phyloP scores from a whole-genome alignment of 2,113 vertebrate species.

The Henicopernis longicauda region DNA sequence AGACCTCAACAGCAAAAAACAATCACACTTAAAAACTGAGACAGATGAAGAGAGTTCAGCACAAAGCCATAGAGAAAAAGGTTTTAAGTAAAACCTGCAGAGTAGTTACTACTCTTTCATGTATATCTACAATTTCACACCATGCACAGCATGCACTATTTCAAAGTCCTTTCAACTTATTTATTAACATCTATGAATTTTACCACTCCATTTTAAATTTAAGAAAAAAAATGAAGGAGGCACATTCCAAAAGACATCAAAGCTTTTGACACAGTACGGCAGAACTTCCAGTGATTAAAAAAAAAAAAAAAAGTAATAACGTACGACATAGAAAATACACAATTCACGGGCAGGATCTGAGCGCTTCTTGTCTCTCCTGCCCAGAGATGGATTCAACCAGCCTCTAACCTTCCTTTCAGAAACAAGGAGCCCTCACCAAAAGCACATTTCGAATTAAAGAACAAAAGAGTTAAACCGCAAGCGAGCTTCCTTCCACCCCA shows the following conservation, averaged over 20 bases:
- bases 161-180: slow-evolving; percentile 63
- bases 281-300: background rate
- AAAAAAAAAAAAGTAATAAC: background rate
- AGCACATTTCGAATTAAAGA: background rate
- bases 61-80: background rate
- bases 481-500: background rate
- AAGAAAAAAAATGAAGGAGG: background rate
- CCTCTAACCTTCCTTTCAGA: background rate
- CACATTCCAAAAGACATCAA: background rate
- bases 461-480: background rate
- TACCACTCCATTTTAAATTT: background rate
- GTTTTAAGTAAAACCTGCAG: slow-evolving; percentile 1
- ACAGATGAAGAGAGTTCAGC: slow-evolving; percentile 15
- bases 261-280: background rate
- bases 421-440: background rate
- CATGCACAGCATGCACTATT: slow-evolving; percentile 31
- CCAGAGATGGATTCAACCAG: background rate
- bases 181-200: background rate
- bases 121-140: slow-evolving; percentile 13
- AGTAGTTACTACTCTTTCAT: background rate
- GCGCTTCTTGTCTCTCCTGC: background rate
- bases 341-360: background rate
- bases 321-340: background rate
- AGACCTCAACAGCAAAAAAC: slow-evolving; percentile 10
- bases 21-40: slow-evolving; percentile 30